phyloP scores from a whole-genome alignment of 2,888 invertebrate species.

The Cotesia congregata region DNA sequence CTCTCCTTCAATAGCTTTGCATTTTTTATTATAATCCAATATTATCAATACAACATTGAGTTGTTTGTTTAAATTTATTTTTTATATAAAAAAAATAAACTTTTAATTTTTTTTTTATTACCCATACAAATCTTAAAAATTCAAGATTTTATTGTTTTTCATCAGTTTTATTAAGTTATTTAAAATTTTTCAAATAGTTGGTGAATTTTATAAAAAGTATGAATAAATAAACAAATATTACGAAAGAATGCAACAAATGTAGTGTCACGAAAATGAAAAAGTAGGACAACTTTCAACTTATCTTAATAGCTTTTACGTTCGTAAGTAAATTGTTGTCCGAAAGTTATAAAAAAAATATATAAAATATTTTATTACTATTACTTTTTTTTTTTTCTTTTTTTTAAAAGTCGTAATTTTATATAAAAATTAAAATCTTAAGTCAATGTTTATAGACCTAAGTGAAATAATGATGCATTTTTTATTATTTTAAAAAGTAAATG shows the following conservation, averaged over 20 bases:
- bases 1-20: constrained; percentile 25
- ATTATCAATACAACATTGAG: neutral
- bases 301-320: constrained; percentile 32
- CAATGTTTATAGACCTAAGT: no score
- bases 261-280: constrained; percentile 36
- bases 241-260: neutral
- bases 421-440: neutral
- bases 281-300: constrained; percentile 51
- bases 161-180: neutral
- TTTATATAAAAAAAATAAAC: neutral
- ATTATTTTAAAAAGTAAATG: neutral
- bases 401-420: neutral
- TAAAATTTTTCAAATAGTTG: neutral
- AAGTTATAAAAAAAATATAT: neutral
- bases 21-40: constrained; percentile 17
- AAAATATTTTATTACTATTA: constrained; percentile 1
- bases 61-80: neutral
- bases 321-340: constrained; percentile 19
- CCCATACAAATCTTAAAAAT: no score
- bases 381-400: no score
- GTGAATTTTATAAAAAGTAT: neutral
- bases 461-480: neutral
- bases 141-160: neutral
- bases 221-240: neutral
- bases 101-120: neutral